These are phyloP conservation scores for Podarcis muralis DNA, from an alignment of 2,113 vertebrate genomes.

Conservation along the genomic window DNA sequence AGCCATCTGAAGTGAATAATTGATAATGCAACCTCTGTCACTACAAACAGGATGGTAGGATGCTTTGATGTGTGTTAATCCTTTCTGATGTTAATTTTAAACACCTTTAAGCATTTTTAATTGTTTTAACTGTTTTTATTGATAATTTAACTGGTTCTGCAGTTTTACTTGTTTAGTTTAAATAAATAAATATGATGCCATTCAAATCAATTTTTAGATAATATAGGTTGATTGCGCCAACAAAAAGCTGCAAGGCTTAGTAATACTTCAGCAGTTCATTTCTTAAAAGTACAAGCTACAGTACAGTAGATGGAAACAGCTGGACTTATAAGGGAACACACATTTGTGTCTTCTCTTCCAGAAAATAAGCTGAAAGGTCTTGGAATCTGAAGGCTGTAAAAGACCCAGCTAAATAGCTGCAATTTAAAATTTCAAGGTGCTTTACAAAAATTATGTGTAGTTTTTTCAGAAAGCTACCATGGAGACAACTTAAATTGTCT, in stretches of 20 bases:
- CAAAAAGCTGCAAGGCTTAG: not conserved
- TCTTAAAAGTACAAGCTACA: not conserved
- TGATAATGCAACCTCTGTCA: not conserved
- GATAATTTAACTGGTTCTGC: too few species aligned
- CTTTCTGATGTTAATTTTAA: too few species aligned
- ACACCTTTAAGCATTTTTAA: too few species aligned
- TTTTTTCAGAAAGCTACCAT: not conserved
- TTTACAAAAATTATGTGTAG: not conserved
- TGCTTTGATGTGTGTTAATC: too few species aligned
- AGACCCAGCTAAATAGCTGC: not conserved
- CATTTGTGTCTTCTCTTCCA: not conserved
- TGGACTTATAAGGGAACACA: not conserved
- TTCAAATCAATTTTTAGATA: not conserved
- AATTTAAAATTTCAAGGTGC: constrained; percentile 7
- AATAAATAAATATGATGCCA: not conserved
- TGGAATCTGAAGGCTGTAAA: not conserved
- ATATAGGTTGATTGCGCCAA: not conserved
- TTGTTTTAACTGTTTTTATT: too few species aligned
- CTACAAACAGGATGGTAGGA: not conserved
- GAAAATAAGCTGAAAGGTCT: not conserved
- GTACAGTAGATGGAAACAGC: not conserved
- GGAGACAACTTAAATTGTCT: not conserved
- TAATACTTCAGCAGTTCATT: not conserved
- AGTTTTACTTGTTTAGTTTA: too few species aligned
- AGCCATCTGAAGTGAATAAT: not conserved